Base-by-base conservation (phyloP, 2,113 vertebrate genomes). In the Tychaedon coryphoeus region DNA sequence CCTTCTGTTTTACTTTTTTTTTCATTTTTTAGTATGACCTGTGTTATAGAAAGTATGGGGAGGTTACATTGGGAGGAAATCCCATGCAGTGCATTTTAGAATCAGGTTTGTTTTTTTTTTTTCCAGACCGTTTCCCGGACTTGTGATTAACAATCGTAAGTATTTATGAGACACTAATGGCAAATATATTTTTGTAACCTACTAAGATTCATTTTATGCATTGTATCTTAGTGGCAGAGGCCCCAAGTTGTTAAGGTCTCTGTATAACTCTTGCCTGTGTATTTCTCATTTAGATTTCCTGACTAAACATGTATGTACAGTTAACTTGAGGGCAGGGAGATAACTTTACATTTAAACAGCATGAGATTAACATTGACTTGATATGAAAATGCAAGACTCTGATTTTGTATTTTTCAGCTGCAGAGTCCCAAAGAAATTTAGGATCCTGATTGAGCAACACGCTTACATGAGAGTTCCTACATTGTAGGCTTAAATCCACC, bases 111-210 rank as follows among this genome's bases (percentile, higher is more conserved):
- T 31, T 58, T 31, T 51, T 5, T 25, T 64, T 47, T 57, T 31
- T 77, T 38, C 6, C 94, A 98, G 97, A 38, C 97, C 97, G 1
- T 97, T 98, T 94, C 97, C 97, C 88, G 97, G 97, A 86, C 95
- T 97, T 31, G 95, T 97, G 80, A 95, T 97, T 62, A 98, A 97
- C 65, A 89, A 91, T 56, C 75, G 97, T 98, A 92, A 98, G 97
- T 98, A 96, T 90, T 89, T 38, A 19, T 50, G 66, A 88, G 48
- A 31, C 36, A 15, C 9, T 43, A 73, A 60, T 70, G 33, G 48
- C 36, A 90, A 74, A 51, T 53, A 8, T 40, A 5, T 38, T 77
- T 74, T 58, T 85, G 25, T 54, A 47, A 56, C 38, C 22, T 87
- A 34, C 18, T 12, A 25, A 38, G 28, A 57, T 50, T 23, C 0